phyloP scores from a whole-genome alignment of 1,140 invertebrate species.

The Caenorhabditis brenneri region DNA sequence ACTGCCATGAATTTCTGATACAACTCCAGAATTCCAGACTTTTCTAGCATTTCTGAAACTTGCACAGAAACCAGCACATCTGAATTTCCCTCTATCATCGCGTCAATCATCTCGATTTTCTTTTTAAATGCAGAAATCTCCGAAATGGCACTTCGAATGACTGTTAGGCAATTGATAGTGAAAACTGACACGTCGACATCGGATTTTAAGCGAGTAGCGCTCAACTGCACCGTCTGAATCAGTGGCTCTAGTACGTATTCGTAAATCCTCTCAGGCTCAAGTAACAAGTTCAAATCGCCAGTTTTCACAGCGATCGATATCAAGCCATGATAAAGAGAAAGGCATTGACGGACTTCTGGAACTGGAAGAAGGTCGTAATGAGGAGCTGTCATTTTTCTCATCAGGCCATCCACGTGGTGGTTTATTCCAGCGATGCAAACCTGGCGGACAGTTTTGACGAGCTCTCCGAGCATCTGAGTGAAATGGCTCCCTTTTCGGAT shows the following conservation, averaged over 20 bases:
- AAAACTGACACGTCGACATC: constrained; percentile 1
- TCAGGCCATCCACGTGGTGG: constrained; percentile 2
- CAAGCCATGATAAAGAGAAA: constrained; percentile 1
- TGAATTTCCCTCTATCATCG: constrained; percentile 30
- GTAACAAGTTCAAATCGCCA: not conserved
- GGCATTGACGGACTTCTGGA: constrained; percentile 7
- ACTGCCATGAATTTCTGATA: constrained; percentile 15
- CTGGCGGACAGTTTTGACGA: constrained; percentile 5
- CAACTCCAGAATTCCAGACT: constrained; percentile 27
- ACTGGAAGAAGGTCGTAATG: not conserved
- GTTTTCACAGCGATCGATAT: constrained; percentile 20
- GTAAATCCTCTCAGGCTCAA: constrained; percentile 21
- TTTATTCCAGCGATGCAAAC: constrained; percentile 33
- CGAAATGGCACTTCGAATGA: constrained; percentile 18
- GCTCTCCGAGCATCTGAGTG: not conserved
- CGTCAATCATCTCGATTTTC: constrained; percentile 32
- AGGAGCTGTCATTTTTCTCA: constrained; percentile 21
- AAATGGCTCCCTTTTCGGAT: constrained; percentile 21
- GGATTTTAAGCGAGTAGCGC: not conserved
- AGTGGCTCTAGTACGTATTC: constrained; percentile 28
- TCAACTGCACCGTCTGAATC: constrained; percentile 22
- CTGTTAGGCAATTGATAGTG: constrained; percentile 23
- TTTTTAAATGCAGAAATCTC: constrained; percentile 15
- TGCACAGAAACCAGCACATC: not conserved
- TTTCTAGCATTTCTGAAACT: not conserved